These are phyloP conservation scores for Spodoptera exigua DNA, from an alignment of 2,888 invertebrate genomes.

Conservation along the genomic window DNA sequence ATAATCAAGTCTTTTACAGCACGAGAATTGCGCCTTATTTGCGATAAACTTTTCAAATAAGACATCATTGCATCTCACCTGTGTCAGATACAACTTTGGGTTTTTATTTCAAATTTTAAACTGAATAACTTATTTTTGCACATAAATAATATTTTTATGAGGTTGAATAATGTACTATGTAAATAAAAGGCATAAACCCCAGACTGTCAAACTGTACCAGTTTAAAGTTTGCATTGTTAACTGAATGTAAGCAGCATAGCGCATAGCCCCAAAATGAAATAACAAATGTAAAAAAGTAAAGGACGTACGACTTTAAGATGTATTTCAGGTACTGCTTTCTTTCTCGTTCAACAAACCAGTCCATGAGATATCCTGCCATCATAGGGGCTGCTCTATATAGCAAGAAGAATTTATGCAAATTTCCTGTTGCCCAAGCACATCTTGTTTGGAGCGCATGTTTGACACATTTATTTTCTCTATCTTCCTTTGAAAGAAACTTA, in stretches of 20 bases:
- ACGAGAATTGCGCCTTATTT: too few species aligned
- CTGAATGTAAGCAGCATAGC: too few species aligned
- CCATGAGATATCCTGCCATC: constrained; percentile 99
- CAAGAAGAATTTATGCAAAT: constrained; percentile 97
- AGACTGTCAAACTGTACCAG: too few species aligned
- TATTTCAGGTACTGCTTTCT: constrained; percentile 96
- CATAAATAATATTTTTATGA: too few species aligned
- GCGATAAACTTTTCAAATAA: too few species aligned
- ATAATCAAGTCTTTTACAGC: too few species aligned
- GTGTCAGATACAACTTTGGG: too few species aligned
- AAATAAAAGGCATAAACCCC: neutral
- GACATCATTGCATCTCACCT: too few species aligned
- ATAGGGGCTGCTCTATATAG: constrained; percentile 96
- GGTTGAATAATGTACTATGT: too few species aligned
- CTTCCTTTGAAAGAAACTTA: constrained; percentile 93
- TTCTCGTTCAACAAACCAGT: constrained; percentile 99
- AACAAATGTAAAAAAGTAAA: constrained; percentile 50
- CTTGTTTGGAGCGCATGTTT: constrained; percentile 96
- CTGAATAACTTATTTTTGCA: too few species aligned
- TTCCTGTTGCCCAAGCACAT: constrained; percentile 97
- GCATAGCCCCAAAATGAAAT: constrained; percentile 24
- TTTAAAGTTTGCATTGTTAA: too few species aligned
- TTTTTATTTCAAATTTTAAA: too few species aligned
- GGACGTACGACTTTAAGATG: constrained; percentile 99
- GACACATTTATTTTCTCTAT: constrained; percentile 94